Evolutionary conservation across 2,888 invertebrate species (phyloP), one percentile per base, ranked within the genome.

Genomic region (Aleiodes alternator): DNA sequence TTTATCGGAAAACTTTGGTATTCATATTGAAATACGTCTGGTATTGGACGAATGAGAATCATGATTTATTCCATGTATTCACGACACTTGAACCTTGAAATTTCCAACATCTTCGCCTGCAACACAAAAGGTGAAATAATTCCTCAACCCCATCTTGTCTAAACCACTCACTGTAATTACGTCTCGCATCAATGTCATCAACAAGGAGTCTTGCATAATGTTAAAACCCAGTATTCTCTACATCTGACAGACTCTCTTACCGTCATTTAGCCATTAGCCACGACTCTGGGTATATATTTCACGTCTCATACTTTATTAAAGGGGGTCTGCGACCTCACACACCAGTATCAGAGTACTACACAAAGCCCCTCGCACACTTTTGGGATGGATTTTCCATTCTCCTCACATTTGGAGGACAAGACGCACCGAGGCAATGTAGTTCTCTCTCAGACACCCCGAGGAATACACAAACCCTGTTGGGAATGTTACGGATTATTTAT

Each of bases 241-340:
- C 48, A 48, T 64, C 64, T 64, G 38, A 64, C 64, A 48, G 9
- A 38, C 38, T 34, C 61, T 38, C 34, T 61, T 34, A 61, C 14
- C 61, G 23, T 64, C 64, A 50, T 76, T 23, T 76, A 57, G 66
- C 31, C 14, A 70, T 61, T 70, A 53, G 74, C 48, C 68, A 76
- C 75, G 69, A 73, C 71, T 77, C 69, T 16, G 43, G 9, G 69
- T 70, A 59, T 69, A 71, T 66, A 76, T 69, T 71, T 76, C 70
- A 66, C 29, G 76, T 76, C 80, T 76, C 78, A 78, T 79, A 76
- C 61, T 75, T 77, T 81, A 81, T 81, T 80, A 78, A 81, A 78
- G 74, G 77, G 77, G 59, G 69, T 68, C 61, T 68, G 55, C 64
- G 70, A 50, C 61, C 55, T 59, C 59, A 66, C 59, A 61, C 59